Evolutionary conservation across 2,888 invertebrate species (phyloP).

Genomic region (Polydrusus pterygomalis): DNA sequence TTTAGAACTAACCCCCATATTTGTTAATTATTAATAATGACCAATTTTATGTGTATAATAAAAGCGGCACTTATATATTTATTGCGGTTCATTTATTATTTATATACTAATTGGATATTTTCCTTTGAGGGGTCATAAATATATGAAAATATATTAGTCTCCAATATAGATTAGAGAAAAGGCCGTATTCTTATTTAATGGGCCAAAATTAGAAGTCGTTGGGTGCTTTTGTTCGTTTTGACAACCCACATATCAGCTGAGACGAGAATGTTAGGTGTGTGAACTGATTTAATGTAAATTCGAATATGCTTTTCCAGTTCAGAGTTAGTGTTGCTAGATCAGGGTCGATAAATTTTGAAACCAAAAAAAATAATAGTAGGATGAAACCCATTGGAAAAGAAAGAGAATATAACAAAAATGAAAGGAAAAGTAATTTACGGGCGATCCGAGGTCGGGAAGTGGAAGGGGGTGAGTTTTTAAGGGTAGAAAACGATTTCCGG

Average conservation of each 20-base stretch:
- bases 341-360: too few species aligned
- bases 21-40: constrained; percentile 48
- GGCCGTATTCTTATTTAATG: constrained; percentile 27
- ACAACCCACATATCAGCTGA: constrained; percentile 25
- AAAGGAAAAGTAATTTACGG: too few species aligned
- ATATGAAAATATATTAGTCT: constrained; percentile 57
- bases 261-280: background rate
- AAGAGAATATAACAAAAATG: too few species aligned
- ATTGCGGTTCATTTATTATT: constrained; percentile 66
- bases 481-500: too few species aligned
- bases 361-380: too few species aligned
- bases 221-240: constrained; percentile 23
- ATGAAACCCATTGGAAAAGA: too few species aligned
- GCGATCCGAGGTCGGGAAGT: too few species aligned
- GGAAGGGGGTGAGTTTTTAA: too few species aligned
- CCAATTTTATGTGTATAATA: constrained; percentile 50
- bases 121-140: constrained; percentile 66
- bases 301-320: too few species aligned
- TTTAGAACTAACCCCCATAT: constrained; percentile 25
- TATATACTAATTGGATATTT: constrained; percentile 67
- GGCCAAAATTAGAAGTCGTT: constrained; percentile 21
- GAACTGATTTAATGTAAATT: background rate
- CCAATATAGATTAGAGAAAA: constrained; percentile 26
- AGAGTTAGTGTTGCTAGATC: too few species aligned
- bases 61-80: constrained; percentile 56